Evolutionary conservation across 2,797 vertebrate genomes (phyloP).

Genomic region (Streptopelia turtur): DNA sequence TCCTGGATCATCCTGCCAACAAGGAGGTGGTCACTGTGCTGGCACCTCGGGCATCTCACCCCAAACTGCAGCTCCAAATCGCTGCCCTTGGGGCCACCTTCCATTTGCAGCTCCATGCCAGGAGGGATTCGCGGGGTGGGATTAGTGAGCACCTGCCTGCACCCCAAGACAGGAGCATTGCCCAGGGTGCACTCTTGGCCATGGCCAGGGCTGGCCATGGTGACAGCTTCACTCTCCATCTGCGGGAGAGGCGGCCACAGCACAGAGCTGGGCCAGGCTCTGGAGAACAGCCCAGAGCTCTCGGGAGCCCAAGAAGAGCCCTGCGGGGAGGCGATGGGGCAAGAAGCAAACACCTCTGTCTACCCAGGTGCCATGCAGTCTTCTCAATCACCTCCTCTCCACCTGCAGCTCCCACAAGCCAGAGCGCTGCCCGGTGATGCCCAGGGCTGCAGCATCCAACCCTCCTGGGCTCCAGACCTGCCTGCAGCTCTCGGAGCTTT

Average conservation of each 20-base stretch:
- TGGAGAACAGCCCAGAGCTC: background rate
- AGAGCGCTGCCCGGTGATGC: rapidly evolving
- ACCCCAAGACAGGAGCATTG: background rate
- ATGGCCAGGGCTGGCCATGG: background rate
- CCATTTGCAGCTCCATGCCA: background rate
- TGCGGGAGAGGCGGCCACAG: background rate
- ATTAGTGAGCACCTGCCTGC: rapidly evolving
- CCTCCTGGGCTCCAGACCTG: background rate
- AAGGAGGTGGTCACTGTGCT: background rate
- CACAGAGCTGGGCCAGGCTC: background rate
- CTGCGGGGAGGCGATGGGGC: background rate
- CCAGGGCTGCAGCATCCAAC: rapidly evolving
- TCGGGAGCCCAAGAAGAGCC: background rate
- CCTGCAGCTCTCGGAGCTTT: background rate
- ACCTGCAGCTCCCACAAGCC: background rate
- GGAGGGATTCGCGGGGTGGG: rapidly evolving
- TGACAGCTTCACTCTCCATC: background rate
- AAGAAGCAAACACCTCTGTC: background rate
- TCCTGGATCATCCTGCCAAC: slow-evolving; percentile 95
- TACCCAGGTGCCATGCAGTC: background rate
- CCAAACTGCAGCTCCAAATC: background rate
- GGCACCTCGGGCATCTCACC: background rate
- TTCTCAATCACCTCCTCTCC: background rate
- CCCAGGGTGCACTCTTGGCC: rapidly evolving
- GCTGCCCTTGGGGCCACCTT: background rate